Base-by-base conservation (phyloP, 2,888 invertebrate species). In the Troides helena region DNA sequence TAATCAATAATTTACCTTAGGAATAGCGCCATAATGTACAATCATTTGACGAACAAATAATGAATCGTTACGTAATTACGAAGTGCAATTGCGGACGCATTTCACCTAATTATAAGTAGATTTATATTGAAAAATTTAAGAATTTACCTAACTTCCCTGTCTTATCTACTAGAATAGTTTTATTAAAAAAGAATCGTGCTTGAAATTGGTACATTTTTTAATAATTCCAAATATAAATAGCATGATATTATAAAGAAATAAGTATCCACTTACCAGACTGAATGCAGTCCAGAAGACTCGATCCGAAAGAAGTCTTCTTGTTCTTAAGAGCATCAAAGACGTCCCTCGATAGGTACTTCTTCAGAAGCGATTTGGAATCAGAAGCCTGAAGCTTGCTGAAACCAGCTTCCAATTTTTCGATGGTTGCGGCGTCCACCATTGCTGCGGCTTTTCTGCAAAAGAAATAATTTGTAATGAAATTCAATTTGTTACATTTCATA, bases 291-390 rank as follows among this genome's bases (percentile, higher is more conserved):
- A 98, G 94, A 74, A 99, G 95, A 72, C 97, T 96, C 73, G 98
- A 98, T 80, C 98, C 98, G 87, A 99, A 98, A 77, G 96, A 95
- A 74, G 98, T 98, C 93, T 98, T 98, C 95, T 96, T 96, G 91
- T 95, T 96, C 95, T 99, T 99, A 76, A 98, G 95, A 82, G 95
- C 95, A 84, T 99, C 98, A 90, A 98, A 98, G 72, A 98, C 94
- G 84, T 98, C 97, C 93, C 95, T 96, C 87, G 97, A 96, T 81
- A 98, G 95, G 94, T 97, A 97, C 92, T 99, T 99, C 95, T 99
- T 99, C 94, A 99, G 94, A 91, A 99, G 95, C 72, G 98, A 99
- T 93, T 98, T 98, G 89, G 98, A 98, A 93, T 98, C 97, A 74
- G 97, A 97, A 79, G 94, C 96, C 81, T 95, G 94, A 84, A 98